Evolutionary conservation across 1,140 invertebrate genomes (phyloP).

Genomic region (Trichonephila clavipes): DNA sequence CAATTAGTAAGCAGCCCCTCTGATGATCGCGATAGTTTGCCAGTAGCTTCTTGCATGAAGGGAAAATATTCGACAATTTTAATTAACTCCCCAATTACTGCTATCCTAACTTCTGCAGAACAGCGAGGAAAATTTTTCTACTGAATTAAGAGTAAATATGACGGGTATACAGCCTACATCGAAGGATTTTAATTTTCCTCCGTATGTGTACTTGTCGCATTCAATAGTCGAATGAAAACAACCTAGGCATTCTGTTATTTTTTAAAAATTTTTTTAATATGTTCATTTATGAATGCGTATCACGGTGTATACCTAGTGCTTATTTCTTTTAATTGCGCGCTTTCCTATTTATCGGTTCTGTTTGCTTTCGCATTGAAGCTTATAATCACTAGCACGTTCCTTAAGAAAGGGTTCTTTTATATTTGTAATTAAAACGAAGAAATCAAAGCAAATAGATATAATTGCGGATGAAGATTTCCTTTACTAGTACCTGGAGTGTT

Average conservation of each 20-base stretch:
- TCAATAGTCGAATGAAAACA: slow-evolving; percentile 76
- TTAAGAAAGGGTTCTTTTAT: slow-evolving; percentile 64
- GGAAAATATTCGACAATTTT: slow-evolving; percentile 76
- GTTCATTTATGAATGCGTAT: slow-evolving; percentile 72
- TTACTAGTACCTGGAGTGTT: slow-evolving; percentile 40
- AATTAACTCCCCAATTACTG: slow-evolving; percentile 77
- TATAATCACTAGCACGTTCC: slow-evolving; percentile 61
- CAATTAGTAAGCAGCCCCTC: slow-evolving; percentile 72
- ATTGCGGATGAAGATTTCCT: slow-evolving; percentile 75
- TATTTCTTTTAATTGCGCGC: slow-evolving; percentile 75
- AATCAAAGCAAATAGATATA: slow-evolving; percentile 76
- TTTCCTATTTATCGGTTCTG: slow-evolving; percentile 73
- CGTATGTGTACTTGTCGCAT: slow-evolving; percentile 72
- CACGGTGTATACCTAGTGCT: slow-evolving; percentile 56
- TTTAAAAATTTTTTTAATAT: slow-evolving; percentile 68
- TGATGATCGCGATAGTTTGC: slow-evolving; percentile 62
- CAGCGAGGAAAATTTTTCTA: slow-evolving; percentile 73
- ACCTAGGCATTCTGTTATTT: slow-evolving; percentile 59
- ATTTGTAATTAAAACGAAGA: slow-evolving; percentile 76
- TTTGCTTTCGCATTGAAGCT: slow-evolving; percentile 72
- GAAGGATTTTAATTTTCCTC: slow-evolving; percentile 75
- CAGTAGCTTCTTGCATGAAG: slow-evolving; percentile 44
- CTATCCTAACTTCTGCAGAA: slow-evolving; percentile 69
- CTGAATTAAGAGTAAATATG: slow-evolving; percentile 75
- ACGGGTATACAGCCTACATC: slow-evolving; percentile 53